Conservation (phyloP, 2,113 vertebrate genomes). For the Crocuta crocuta region DNA sequence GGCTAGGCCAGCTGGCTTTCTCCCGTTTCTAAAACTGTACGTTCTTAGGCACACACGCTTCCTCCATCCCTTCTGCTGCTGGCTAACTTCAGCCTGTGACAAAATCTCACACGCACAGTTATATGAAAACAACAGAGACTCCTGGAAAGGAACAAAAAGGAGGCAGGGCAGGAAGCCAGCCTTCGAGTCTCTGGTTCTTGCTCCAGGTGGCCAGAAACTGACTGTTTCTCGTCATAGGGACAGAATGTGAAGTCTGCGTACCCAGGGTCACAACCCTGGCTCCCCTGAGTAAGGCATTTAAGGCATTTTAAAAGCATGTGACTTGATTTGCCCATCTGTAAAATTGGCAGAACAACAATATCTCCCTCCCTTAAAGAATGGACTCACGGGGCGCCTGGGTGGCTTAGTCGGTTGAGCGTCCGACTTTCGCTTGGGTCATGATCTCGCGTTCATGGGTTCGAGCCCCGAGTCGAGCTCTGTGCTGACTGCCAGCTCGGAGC, state of each 20-base stretch:
- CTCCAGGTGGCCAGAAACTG: neutral
- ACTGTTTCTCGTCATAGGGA: neutral
- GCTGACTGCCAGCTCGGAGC: too few species aligned
- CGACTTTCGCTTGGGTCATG: too few species aligned
- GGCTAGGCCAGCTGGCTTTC: neutral
- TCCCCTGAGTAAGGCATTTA: neutral
- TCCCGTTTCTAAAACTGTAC: slow-evolving; percentile 64
- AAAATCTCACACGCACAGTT: neutral
- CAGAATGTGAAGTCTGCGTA: neutral
- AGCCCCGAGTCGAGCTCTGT: too few species aligned
- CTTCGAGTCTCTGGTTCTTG: neutral
- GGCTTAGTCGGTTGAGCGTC: too few species aligned
- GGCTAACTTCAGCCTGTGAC: neutral
- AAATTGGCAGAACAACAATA: neutral
- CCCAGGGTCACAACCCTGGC: neutral
- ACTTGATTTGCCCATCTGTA: neutral
- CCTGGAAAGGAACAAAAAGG: neutral
- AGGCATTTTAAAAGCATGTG: neutral
- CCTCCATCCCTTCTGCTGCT: slow-evolving; percentile 31
- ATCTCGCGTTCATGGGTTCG: too few species aligned
- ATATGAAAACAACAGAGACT: neutral
- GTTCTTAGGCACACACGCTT: slow-evolving; percentile 68
- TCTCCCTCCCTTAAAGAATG: neutral
- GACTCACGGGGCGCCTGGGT: too few species aligned
- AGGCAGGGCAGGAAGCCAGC: neutral